Evolutionary conservation across 2,888 invertebrate genomes (phyloP).

Genomic region (Periphyllus acericola): DNA sequence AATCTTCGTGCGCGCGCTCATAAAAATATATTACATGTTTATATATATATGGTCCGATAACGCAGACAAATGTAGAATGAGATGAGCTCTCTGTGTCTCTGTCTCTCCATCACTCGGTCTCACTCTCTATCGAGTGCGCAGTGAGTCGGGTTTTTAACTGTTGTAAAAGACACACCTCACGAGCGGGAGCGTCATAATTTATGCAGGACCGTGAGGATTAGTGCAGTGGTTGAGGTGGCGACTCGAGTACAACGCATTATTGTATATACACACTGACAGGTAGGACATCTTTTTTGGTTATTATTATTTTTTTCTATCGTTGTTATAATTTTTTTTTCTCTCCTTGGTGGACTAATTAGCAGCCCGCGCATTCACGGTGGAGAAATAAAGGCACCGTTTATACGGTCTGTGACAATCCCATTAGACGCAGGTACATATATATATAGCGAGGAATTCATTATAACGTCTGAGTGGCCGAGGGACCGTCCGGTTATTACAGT

Average conservation of each 20-base stretch:
- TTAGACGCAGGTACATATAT: too few relatives aligned
- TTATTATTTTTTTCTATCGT: background rate
- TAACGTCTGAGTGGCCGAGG: background rate
- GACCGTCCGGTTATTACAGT: constrained; percentile 27
- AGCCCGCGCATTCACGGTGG: background rate
- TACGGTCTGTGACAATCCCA: constrained; percentile 15
- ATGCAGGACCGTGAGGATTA: constrained; percentile 43
- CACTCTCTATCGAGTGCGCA: constrained; percentile 12
- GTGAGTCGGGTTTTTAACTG: background rate
- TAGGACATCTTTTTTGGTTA: background rate
- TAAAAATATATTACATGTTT: background rate
- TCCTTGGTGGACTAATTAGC: background rate
- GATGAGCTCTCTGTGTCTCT: too few relatives aligned
- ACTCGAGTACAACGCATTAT: background rate
- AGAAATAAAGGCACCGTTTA: background rate
- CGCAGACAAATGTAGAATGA: constrained; percentile 1
- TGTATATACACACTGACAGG: background rate
- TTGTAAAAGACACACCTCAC: constrained; percentile 38
- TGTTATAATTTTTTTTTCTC: background rate
- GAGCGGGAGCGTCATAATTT: constrained; percentile 32
- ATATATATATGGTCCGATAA: background rate
- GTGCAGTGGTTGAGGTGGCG: background rate
- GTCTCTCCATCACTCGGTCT: too few relatives aligned
- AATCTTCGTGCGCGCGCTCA: constrained; percentile 10
- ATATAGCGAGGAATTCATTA: constrained; percentile 10